Evolutionary conservation across 1,140 invertebrate genomes (phyloP).

Genomic region (Drosophila malerkotliana): DNA sequence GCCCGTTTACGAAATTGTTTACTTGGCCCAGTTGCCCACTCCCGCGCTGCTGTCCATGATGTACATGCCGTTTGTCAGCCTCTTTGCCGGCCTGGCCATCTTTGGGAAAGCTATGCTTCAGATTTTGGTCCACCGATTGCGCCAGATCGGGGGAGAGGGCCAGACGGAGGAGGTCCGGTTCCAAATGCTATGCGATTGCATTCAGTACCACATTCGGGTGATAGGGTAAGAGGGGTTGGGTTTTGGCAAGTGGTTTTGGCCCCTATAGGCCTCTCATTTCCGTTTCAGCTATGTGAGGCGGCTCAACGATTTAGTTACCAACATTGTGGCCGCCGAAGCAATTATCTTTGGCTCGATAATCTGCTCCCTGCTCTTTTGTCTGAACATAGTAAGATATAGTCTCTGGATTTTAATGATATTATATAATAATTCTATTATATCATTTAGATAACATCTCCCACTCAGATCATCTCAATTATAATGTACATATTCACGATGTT

Average conservation of each 20-base stretch:
- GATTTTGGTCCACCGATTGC: slow-evolving; percentile 59
- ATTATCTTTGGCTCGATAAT: slow-evolving; percentile 74
- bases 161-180: slow-evolving; percentile 20
- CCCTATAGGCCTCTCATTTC: slow-evolving; percentile 2
- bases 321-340: slow-evolving; percentile 65
- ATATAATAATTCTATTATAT: not conserved
- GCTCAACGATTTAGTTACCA: slow-evolving; percentile 64
- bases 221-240: slow-evolving; percentile 21
- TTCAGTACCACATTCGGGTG: slow-evolving; percentile 48
- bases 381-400: slow-evolving; percentile 67
- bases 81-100: slow-evolving; percentile 74
- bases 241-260: not conserved
- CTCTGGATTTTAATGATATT: not conserved
- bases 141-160: slow-evolving; percentile 21
- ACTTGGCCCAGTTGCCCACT: slow-evolving; percentile 60
- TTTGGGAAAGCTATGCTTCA: slow-evolving; percentile 69
- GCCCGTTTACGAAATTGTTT: slow-evolving; percentile 71
- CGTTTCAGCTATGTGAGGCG: slow-evolving; percentile 58
- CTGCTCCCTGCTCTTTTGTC: slow-evolving; percentile 66
- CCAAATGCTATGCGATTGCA: slow-evolving; percentile 48
- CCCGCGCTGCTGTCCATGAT: slow-evolving; percentile 63
- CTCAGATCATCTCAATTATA: slow-evolving; percentile 56
- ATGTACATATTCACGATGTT: slow-evolving; percentile 80
- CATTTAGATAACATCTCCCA: slow-evolving; percentile 48
- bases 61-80: slow-evolving; percentile 80